Evolutionary conservation across 2,888 invertebrate genomes (phyloP).

Genomic region (Malthinus flaveolus): DNA sequence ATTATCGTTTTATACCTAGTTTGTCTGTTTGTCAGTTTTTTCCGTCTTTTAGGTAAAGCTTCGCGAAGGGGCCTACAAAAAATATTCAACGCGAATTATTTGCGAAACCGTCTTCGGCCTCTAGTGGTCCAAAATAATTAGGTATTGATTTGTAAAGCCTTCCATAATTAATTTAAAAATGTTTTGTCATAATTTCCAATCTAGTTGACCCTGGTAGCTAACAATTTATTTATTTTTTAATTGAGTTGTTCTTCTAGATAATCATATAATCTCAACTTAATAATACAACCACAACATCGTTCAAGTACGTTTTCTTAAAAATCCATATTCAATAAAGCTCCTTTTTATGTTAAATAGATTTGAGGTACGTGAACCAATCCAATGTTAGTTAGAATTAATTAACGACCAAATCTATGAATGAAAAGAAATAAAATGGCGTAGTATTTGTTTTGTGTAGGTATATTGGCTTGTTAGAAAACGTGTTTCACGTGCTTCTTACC

Average conservation of each 20-base stretch:
- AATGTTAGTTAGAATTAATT: constrained; percentile 22
- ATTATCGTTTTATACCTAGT: too few relatives aligned
- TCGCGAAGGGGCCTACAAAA: not conserved
- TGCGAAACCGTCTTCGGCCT: not conserved
- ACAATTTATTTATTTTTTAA: constrained; percentile 26
- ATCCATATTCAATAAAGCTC: constrained; percentile 5
- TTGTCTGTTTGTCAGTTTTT: too few relatives aligned
- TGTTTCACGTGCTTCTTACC: not conserved
- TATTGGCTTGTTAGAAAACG: not conserved
- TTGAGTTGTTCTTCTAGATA: constrained; percentile 19
- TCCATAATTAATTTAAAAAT: not conserved
- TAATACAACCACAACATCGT: not conserved
- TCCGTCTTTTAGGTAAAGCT: too few relatives aligned
- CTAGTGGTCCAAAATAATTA: not conserved
- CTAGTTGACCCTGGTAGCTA: constrained; percentile 26
- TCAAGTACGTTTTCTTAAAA: not conserved
- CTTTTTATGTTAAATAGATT: not conserved
- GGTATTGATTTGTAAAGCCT: not conserved
- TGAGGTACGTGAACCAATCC: constrained; percentile 5
- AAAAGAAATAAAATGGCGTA: constrained; percentile 4
- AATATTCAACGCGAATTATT: not conserved
- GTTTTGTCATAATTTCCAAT: not conserved
- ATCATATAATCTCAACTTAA: constrained; percentile 3
- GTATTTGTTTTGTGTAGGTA: not conserved
- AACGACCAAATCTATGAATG: constrained; percentile 22